These are phyloP conservation scores for Umimayanthus chanpuru DNA, from an alignment of 92 coral and sea anemone species.

Conservation along the genomic window DNA sequence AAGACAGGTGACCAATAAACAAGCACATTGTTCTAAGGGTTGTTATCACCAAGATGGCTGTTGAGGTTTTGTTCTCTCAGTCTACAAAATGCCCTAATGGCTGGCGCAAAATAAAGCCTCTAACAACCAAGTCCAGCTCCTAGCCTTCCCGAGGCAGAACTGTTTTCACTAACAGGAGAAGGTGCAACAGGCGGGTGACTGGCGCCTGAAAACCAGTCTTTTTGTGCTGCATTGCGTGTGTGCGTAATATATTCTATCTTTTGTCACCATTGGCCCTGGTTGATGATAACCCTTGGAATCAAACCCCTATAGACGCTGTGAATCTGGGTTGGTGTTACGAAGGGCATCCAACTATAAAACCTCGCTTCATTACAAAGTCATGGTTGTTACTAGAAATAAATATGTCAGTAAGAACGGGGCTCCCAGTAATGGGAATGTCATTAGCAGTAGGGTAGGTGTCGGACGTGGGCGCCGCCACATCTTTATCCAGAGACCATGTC, in stretches of 20 bases:
- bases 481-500: too few relatives aligned
- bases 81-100: slow-evolving; percentile 25
- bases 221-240: not conserved
- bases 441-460: slow-evolving; percentile 38
- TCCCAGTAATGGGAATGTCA: slow-evolving; percentile 22
- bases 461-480: too few relatives aligned
- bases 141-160: slow-evolving; percentile 32
- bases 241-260: too few relatives aligned
- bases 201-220: slow-evolving; percentile 38
- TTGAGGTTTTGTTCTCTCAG: too few relatives aligned
- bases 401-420: too few relatives aligned
- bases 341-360: slow-evolving; percentile 4
- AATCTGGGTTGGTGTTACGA: not conserved
- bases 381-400: not conserved
- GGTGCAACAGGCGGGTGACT: slow-evolving; percentile 41
- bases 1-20: too few relatives aligned
- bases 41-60: too few relatives aligned
- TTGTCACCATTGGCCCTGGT: not conserved
- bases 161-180: slow-evolving; percentile 29
- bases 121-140: not conserved
- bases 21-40: too few relatives aligned
- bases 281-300: not conserved
- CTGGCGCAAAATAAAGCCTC: slow-evolving; percentile 29
- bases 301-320: not conserved
- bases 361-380: not conserved